Evolutionary conservation across 2,888 invertebrate species (phyloP).

Genomic region (Lithophane leautieri): DNA sequence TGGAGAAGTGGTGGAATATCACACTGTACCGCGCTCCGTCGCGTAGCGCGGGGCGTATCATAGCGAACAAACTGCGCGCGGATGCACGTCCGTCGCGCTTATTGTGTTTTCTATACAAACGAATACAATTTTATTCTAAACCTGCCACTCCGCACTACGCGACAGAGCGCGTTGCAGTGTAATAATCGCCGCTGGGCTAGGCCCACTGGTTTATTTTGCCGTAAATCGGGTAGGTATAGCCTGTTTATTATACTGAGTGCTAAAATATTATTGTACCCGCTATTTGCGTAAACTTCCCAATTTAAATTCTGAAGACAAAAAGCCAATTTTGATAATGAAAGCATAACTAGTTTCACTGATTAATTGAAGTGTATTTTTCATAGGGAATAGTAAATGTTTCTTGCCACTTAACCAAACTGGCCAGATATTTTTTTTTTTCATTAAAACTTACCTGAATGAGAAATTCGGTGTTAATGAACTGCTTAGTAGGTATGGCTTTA

Average conservation of each 20-base stretch:
- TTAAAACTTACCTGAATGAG: slow-evolving; percentile 24
- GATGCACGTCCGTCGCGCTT: too few relatives aligned
- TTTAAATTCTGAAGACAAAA: slow-evolving; percentile 1
- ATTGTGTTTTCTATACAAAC: too few relatives aligned
- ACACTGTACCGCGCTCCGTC: too few relatives aligned
- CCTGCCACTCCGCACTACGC: too few relatives aligned
- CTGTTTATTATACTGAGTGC: background rate
- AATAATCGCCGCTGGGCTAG: too few relatives aligned
- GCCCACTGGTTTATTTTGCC: background rate
- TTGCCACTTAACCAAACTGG: slow-evolving; percentile 31
- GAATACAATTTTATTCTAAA: too few relatives aligned
- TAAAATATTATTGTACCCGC: background rate
- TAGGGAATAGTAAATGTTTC: slow-evolving; percentile 42
- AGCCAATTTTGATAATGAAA: slow-evolving; percentile 26
- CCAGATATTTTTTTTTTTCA: background rate
- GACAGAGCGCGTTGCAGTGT: too few relatives aligned
- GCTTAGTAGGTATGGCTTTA: too few relatives aligned
- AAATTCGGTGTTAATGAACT: background rate
- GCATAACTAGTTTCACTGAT: slow-evolving; percentile 18
- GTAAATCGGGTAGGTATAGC: background rate
- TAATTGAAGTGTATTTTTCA: slow-evolving; percentile 45
- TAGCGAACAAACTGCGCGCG: too few relatives aligned
- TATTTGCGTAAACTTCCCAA: background rate
- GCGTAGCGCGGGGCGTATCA: too few relatives aligned
- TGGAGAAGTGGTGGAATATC: too few relatives aligned